These are phyloP conservation scores for Drosophila lacteicornis DNA, from an alignment of 1,140 invertebrate species.

Conservation along the genomic window DNA sequence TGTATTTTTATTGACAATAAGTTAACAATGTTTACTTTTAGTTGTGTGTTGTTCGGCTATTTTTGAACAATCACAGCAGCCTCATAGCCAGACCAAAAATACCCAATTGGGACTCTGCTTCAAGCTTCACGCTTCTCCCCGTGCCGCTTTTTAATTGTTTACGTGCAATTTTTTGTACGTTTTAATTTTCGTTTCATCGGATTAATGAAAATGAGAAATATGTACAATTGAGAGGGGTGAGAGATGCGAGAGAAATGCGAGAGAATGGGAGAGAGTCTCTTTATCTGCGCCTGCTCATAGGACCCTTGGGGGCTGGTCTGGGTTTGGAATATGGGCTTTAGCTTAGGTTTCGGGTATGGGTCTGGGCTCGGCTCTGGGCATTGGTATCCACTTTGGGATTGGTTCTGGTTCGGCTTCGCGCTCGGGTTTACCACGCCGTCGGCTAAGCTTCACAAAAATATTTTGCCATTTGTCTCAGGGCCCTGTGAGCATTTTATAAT, in stretches of 20 bases:
- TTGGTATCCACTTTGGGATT: constrained; percentile 22
- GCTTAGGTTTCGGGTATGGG: background rate
- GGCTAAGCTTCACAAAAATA: constrained; percentile 64
- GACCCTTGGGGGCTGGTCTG: constrained; percentile 39
- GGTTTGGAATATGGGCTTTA: constrained; percentile 4
- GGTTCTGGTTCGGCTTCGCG: constrained; percentile 22
- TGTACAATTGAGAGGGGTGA: constrained; percentile 42
- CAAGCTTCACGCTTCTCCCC: constrained; percentile 10
- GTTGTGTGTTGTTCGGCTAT: constrained; percentile 59
- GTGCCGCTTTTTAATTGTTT: constrained; percentile 56
- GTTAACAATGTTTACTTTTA: constrained; percentile 80
- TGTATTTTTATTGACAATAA: constrained; percentile 80
- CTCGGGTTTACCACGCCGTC: constrained; percentile 37
- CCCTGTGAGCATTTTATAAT: constrained; percentile 67
- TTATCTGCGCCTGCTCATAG: constrained; percentile 64
- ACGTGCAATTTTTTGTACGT: constrained; percentile 57
- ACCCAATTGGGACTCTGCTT: constrained; percentile 16
- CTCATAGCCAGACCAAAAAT: constrained; percentile 24
- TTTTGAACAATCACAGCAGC: constrained; percentile 67
- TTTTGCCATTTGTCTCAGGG: constrained; percentile 56
- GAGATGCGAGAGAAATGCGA: constrained; percentile 6
- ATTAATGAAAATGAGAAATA: constrained; percentile 54
- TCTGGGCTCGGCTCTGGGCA: constrained; percentile 10
- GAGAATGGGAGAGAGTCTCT: constrained; percentile 27
- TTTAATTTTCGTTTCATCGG: constrained; percentile 53